phyloP scores from a whole-genome alignment of 2,888 invertebrate genomes.

The Tipula confusa region DNA sequence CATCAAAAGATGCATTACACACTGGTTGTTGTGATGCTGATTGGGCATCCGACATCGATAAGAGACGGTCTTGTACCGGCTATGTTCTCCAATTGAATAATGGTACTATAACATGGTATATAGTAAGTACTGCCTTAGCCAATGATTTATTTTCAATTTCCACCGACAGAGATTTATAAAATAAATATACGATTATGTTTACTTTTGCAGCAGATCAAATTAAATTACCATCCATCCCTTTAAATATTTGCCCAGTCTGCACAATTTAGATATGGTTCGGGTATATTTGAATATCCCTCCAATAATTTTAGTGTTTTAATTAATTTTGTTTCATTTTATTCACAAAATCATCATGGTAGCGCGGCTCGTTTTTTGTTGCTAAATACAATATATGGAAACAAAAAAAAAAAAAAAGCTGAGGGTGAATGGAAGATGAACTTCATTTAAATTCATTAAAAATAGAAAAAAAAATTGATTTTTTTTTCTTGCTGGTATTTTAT shows the following conservation, averaged over 20 bases:
- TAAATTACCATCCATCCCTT: not conserved
- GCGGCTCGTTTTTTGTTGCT: conserved; percentile 4
- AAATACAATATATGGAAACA: not conserved
- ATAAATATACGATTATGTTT: not conserved
- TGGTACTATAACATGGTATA: no score
- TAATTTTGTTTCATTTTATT: conserved; percentile 12
- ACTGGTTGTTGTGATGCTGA: no score
- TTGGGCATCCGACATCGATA: no score
- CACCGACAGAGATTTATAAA: not conserved
- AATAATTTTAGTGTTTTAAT: conserved; percentile 12
- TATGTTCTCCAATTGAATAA: no score
- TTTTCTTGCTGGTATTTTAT: not conserved
- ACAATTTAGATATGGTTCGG: not conserved
- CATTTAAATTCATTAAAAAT: conserved; percentile 20
- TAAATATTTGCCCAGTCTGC: not conserved
- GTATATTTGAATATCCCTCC: not conserved
- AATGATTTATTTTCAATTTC: not conserved
- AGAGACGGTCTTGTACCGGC: no score
- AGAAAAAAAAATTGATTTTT: not conserved
- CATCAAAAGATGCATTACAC: no score
- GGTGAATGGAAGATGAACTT: conserved; percentile 1
- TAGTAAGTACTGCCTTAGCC: no score
- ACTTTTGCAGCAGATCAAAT: not conserved
- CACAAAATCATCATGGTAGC: conserved; percentile 16
- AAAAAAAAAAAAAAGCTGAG: not conserved